Conservation (phyloP, 53 echinoderm and acorn worm genomes). For the Luidia sarsii region DNA sequence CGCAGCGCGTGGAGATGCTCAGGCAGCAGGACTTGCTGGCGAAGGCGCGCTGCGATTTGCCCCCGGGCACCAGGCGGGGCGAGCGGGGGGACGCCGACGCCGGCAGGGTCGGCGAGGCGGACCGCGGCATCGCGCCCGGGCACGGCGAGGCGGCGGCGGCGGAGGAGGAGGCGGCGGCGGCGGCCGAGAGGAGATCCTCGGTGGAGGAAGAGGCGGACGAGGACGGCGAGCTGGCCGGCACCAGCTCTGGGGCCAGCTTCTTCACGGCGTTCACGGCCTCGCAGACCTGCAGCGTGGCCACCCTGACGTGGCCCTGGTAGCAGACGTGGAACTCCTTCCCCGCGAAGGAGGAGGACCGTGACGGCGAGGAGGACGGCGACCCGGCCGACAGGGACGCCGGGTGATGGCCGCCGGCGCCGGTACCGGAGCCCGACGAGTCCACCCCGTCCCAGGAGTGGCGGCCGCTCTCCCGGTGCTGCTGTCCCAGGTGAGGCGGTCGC, state of each 20-base stretch:
- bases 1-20: conserved; percentile 54
- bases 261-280: conserved; percentile 73
- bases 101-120: neutral
- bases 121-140: neutral
- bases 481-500: conserved; percentile 24
- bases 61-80: conserved; percentile 1
- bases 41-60: conserved; percentile 15
- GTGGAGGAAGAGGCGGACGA: conserved; percentile 31
- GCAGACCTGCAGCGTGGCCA: conserved; percentile 57
- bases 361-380: neutral
- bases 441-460: conserved; percentile 26
- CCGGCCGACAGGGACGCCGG: too few relatives aligned
- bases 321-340: conserved; percentile 61
- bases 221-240: neutral
- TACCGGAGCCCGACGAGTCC: neutral
- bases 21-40: conserved; percentile 49
- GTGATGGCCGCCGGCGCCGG: neutral
- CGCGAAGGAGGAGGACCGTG: conserved; percentile 8
- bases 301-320: conserved; percentile 61
- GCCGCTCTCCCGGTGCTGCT: neutral
- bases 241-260: conserved; percentile 47
- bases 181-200: conserved; percentile 9
- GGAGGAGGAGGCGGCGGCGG: neutral
- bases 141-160: conserved; percentile 3
- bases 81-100: neutral